A percentile compares a stretch with the other conserved stretches of the same genome.
phyloP scores from a whole-genome alignment of 2,888 invertebrate genomes.

The Pyrocoelia pectoralis region DNA sequence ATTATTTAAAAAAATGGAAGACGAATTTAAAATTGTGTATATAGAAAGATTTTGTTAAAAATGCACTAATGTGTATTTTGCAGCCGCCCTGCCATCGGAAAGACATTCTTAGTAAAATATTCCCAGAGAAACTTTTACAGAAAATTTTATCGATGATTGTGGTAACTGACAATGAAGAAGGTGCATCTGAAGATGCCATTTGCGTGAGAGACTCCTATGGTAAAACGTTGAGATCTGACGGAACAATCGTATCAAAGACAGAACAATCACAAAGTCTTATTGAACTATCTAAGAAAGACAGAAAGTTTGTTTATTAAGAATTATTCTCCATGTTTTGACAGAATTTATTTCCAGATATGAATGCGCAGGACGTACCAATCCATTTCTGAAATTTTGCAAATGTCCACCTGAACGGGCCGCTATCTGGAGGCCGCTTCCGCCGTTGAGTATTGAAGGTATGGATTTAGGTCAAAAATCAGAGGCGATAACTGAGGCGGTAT shows the following conservation, averaged over 20 bases:
- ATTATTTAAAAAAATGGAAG: constrained; percentile 50
- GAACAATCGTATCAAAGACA: neutral
- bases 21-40: constrained; percentile 47
- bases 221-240: neutral
- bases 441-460: constrained; percentile 52
- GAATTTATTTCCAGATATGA: neutral
- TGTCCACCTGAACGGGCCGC: constrained; percentile 51
- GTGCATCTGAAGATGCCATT: neutral
- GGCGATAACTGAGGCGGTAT: constrained; percentile 50
- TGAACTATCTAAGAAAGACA: neutral
- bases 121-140: constrained; percentile 17
- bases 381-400: constrained; percentile 54
- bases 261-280: neutral
- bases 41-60: neutral
- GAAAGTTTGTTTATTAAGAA: neutral
- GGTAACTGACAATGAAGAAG: neutral
- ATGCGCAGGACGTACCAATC: constrained; percentile 35
- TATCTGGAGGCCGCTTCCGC: constrained; percentile 55
- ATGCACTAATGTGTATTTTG: neutral
- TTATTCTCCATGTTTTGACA: constrained; percentile 25
- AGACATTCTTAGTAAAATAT: constrained; percentile 21
- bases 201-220: neutral
- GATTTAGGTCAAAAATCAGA: constrained; percentile 54
- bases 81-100: constrained; percentile 17
- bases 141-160: constrained; percentile 18